A percentile compares a stretch with the other conserved stretches of the same genome.
Evolutionary conservation across 2,113 vertebrate genomes (phyloP).

Genomic region (Euleptes europaea): DNA sequence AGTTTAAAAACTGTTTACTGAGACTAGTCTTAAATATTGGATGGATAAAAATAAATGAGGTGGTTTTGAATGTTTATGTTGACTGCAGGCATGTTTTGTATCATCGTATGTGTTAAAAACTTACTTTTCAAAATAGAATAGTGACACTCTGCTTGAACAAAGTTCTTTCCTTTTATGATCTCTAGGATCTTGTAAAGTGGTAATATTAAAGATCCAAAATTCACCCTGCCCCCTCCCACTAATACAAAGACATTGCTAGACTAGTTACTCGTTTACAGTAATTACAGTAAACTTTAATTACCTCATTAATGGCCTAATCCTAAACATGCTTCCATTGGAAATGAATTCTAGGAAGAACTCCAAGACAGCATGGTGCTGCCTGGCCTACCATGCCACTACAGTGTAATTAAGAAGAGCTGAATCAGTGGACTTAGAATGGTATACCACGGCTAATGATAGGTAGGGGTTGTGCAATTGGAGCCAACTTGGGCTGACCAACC

Average conservation of each 20-base stretch:
- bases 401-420: too few relatives aligned
- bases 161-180: neutral
- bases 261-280: neutral
- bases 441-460: too few relatives aligned
- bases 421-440: too few relatives aligned
- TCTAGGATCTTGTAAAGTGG: neutral
- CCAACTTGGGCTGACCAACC: too few relatives aligned
- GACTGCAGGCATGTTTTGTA: neutral
- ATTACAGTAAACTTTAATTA: neutral
- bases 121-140: neutral
- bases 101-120: neutral
- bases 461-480: too few relatives aligned
- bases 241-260: neutral
- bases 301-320: neutral
- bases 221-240: neutral
- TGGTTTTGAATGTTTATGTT: neutral
- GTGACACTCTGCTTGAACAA: neutral
- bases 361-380: neutral
- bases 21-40: neutral
- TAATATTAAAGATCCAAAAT: neutral
- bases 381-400: too few relatives aligned
- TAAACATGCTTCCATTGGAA: neutral
- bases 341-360: neutral
- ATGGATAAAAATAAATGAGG: slow-evolving; percentile 7
- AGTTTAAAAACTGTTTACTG: neutral